A percentile compares a stretch with the other conserved stretches of the same genome.
Evolutionary conservation across 2,113 vertebrate genomes (phyloP).

Genomic region (Lasiurus cinereus): DNA sequence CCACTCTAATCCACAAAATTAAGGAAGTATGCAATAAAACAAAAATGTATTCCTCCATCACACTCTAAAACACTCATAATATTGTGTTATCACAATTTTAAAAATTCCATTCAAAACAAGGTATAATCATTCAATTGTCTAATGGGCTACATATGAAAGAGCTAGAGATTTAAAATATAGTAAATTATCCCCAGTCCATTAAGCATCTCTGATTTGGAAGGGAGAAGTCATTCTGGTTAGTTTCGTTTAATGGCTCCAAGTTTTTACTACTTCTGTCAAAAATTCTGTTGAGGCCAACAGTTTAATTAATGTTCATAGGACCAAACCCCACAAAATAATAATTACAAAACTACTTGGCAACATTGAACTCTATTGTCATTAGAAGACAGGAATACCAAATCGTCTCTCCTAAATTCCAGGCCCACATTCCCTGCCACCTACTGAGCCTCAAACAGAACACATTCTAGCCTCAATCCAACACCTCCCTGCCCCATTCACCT

Average conservation of each 20-base stretch:
- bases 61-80: neutral
- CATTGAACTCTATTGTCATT: neutral
- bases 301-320: neutral
- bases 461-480: neutral
- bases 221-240: neutral
- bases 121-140: neutral
- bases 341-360: neutral
- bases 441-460: neutral
- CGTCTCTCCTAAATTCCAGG: neutral
- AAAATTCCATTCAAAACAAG: conserved; percentile 8
- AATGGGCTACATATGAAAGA: neutral
- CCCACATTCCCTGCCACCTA: neutral
- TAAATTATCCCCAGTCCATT: neutral
- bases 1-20: conserved; percentile 28
- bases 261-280: neutral
- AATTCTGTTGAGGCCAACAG: neutral
- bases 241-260: neutral
- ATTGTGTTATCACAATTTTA: neutral
- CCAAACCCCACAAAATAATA: neutral
- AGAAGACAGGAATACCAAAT: neutral
- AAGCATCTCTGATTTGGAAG: neutral
- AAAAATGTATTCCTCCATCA: neutral
- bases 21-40: neutral
- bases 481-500: neutral
- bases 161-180: neutral